Evolutionary conservation across 2,888 invertebrate genomes (phyloP).

Genomic region (Sympetrum striolatum): DNA sequence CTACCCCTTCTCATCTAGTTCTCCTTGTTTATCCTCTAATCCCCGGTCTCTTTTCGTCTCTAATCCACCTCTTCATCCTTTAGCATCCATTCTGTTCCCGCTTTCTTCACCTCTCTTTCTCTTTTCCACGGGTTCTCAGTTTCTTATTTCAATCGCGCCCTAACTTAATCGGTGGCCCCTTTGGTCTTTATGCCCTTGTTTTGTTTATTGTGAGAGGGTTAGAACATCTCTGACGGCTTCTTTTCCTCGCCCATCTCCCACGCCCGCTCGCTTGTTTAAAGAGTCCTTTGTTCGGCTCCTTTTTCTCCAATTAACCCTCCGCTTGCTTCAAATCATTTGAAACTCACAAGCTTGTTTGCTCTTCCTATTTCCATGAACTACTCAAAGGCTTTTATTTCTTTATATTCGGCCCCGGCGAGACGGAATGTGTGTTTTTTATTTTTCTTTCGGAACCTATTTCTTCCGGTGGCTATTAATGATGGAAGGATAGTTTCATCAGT

Average conservation of each 20-base stretch:
- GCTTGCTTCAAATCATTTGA: neutral
- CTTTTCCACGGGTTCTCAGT: neutral
- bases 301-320: constrained; percentile 18
- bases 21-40: neutral
- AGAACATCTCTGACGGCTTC: neutral
- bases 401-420: neutral
- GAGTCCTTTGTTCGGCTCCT: neutral
- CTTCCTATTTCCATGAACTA: neutral
- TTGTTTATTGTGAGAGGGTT: neutral
- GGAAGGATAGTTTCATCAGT: no score
- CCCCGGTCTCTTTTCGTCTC: neutral
- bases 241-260: neutral
- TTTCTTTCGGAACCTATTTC: neutral
- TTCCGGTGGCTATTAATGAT: neutral
- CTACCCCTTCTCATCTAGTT: neutral
- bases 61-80: neutral
- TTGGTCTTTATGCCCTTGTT: neutral
- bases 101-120: neutral
- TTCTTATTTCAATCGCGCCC: neutral
- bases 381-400: neutral
- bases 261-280: neutral
- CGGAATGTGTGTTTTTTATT: neutral
- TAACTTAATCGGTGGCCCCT: neutral
- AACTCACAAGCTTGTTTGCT: neutral
- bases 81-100: no score